A percentile compares a stretch with the other conserved stretches of the same genome.
These are phyloP conservation scores for Spea hammondii DNA, from an alignment of 2,797 vertebrate genomes.

Conservation along the genomic window DNA sequence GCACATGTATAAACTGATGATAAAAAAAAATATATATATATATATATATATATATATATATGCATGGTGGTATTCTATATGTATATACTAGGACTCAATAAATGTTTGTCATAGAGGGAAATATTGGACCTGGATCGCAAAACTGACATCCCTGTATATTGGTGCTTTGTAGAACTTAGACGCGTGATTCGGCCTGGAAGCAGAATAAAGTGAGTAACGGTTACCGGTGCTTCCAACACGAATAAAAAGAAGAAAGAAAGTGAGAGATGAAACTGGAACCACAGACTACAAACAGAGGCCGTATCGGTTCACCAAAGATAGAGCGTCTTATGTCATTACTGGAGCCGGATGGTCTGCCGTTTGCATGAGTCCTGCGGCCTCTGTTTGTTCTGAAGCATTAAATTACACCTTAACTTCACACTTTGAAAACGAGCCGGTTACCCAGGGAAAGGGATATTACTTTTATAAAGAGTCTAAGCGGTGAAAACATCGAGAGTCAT, in stretches of 20 bases:
- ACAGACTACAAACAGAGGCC: constrained; percentile 12
- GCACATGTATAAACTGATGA: no score
- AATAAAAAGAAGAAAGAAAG: constrained; percentile 28
- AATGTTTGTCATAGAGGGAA: no score
- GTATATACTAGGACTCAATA: no score
- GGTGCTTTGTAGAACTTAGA: no score
- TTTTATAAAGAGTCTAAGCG: constrained; percentile 1
- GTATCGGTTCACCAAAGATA: constrained; percentile 37
- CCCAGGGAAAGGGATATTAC: constrained; percentile 25
- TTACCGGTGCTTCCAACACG: constrained; percentile 3
- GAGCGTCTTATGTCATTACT: constrained; percentile 35
- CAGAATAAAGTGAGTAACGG: background rate
- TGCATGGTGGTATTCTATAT: no score
- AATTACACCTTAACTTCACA: constrained; percentile 50
- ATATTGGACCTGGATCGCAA: no score
- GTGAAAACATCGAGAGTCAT: constrained; percentile 22
- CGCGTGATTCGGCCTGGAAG: no score
- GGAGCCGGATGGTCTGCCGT: constrained; percentile 40
- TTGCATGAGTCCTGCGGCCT: constrained; percentile 34
- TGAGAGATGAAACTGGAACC: constrained; percentile 29
- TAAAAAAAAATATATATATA: no score
- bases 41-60: no score
- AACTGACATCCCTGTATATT: no score
- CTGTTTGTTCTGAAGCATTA: constrained; percentile 48
- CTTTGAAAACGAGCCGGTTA: constrained; percentile 40